Evolutionary conservation across 2,797 vertebrate species (phyloP).

Genomic region (Xerus rutilus): DNA sequence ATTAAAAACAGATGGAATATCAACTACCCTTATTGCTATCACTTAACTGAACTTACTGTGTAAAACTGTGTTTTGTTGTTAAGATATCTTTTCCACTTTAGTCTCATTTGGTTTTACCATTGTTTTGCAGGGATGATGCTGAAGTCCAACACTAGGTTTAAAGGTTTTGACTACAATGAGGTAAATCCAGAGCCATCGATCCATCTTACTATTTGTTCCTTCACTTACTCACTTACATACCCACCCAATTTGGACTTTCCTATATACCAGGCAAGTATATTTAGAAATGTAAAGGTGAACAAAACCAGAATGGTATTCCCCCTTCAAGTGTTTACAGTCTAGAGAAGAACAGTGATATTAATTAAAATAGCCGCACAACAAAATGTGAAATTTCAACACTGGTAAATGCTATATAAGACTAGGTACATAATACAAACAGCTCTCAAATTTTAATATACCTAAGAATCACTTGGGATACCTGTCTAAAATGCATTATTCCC

Average conservation of each 20-base stretch:
- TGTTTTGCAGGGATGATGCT: neutral
- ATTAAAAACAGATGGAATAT: neutral
- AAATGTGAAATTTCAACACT: constrained; percentile 27
- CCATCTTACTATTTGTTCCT: constrained; percentile 2
- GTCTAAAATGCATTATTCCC: neutral
- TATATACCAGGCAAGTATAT: neutral
- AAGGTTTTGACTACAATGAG: constrained; percentile 13
- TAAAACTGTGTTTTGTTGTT: neutral
- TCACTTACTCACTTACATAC: neutral
- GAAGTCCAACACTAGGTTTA: neutral
- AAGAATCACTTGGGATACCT: neutral
- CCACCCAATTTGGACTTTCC: neutral
- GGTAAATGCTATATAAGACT: neutral
- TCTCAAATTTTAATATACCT: neutral
- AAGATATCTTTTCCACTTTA: neutral
- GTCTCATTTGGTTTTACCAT: neutral
- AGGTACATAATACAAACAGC: neutral
- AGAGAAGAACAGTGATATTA: neutral
- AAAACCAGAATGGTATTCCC: neutral
- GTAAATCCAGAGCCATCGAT: neutral
- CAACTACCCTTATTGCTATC: neutral
- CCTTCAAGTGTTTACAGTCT: neutral
- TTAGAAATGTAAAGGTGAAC: neutral
- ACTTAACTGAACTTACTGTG: neutral
- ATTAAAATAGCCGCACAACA: neutral